phyloP scores from a whole-genome alignment of 2,888 invertebrate species.

The Epiblema foenella region DNA sequence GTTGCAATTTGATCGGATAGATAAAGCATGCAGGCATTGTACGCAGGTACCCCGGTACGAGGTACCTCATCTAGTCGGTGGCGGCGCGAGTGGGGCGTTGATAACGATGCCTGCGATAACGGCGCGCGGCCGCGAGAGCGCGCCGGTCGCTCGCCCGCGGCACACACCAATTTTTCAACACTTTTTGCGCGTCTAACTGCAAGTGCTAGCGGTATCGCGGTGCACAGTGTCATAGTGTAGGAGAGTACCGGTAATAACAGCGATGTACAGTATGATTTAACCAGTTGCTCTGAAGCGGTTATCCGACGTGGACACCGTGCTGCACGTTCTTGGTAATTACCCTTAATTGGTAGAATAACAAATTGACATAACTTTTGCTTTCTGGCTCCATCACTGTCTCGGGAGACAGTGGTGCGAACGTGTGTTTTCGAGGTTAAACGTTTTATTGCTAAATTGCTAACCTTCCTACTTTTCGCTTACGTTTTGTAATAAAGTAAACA shows the following conservation, averaged over 20 bases:
- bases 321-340: constrained; percentile 11
- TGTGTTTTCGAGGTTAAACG: constrained; percentile 17
- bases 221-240: constrained; percentile 48
- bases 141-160: constrained; percentile 51
- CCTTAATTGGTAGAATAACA: constrained; percentile 22
- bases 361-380: constrained; percentile 24
- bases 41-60: constrained; percentile 19
- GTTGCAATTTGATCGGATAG: constrained; percentile 54
- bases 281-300: constrained; percentile 18
- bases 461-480: constrained; percentile 48
- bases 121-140: constrained; percentile 57
- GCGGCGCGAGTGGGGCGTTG: constrained; percentile 63
- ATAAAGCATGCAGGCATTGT: constrained; percentile 45
- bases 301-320: constrained; percentile 10
- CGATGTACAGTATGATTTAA: constrained; percentile 26
- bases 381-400: constrained; percentile 1
- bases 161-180: constrained; percentile 52
- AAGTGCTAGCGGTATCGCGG: constrained; percentile 56
- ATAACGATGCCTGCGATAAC: constrained; percentile 76
- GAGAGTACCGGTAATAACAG: constrained; percentile 39
- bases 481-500: constrained; percentile 42
- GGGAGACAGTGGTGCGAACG: constrained; percentile 14
- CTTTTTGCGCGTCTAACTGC: constrained; percentile 61
- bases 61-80: constrained; percentile 44
- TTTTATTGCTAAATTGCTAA: constrained; percentile 29